Evolutionary conservation across 2,797 vertebrate genomes (phyloP).

Genomic region (Pachyuromys duprasi): DNA sequence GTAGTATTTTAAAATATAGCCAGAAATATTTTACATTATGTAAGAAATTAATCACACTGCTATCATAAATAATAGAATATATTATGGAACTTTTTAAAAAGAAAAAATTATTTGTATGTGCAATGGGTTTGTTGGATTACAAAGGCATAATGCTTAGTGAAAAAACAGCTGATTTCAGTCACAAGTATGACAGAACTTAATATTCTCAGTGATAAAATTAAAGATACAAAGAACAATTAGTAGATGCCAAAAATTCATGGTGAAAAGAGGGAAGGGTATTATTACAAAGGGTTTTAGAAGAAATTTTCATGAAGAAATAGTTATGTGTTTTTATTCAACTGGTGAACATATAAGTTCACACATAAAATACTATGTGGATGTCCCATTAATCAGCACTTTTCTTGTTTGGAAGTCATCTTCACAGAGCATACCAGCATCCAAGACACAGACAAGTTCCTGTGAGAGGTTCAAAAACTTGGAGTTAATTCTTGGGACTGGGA

Average conservation of each 20-base stretch:
- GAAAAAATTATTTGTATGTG: not conserved
- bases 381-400: not conserved
- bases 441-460: not conserved
- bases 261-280: not conserved
- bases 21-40: not conserved
- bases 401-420: not conserved
- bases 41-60: not conserved
- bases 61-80: not conserved
- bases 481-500: too few relatives aligned
- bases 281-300: not conserved
- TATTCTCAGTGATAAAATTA: not conserved
- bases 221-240: not conserved
- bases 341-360: not conserved
- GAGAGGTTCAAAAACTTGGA: too few relatives aligned
- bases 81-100: not conserved
- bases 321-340: not conserved
- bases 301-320: not conserved
- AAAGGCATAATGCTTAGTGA: not conserved
- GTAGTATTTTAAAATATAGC: not conserved
- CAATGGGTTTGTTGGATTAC: not conserved
- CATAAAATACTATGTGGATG: not conserved
- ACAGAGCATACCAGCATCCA: not conserved
- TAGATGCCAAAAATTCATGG: not conserved
- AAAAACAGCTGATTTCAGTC: not conserved
- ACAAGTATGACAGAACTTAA: not conserved